A percentile compares a stretch with the other conserved stretches of the same genome.
phyloP scores from a whole-genome alignment of 2,113 vertebrate genomes.

The Dasyprocta punctata region DNA sequence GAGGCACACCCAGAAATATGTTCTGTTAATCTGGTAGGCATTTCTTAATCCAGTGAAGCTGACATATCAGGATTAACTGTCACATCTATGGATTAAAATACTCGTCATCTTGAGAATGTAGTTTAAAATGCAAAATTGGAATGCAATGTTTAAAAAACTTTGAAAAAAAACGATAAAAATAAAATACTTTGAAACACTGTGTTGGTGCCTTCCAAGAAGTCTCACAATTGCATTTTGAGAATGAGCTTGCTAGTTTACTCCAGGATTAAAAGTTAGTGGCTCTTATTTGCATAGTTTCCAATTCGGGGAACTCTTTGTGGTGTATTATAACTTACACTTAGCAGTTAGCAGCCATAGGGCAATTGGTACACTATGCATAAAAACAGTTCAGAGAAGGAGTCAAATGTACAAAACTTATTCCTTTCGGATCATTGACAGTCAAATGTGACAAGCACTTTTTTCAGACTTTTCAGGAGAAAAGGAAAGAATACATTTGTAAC shows the following conservation, averaged over 20 bases:
- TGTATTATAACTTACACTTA: not conserved
- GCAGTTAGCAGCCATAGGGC: not conserved
- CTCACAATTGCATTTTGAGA: not conserved
- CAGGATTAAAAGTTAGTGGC: not conserved
- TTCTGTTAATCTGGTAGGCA: not conserved
- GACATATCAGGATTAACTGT: not conserved
- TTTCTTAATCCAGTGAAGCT: not conserved
- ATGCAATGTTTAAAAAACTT: not conserved
- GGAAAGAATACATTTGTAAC: not conserved
- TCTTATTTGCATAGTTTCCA: not conserved
- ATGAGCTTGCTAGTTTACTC: not conserved
- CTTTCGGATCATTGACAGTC: not conserved
- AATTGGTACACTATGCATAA: not conserved
- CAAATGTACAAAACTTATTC: not conserved
- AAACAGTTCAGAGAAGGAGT: not conserved
- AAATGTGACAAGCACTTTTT: constrained; percentile 13
- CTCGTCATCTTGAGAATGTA: not conserved
- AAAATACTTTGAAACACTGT: constrained; percentile 32
- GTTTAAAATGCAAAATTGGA: constrained; percentile 35
- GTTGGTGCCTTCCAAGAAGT: not conserved
- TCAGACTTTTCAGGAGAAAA: not conserved
- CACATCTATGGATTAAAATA: not conserved
- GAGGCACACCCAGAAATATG: not conserved
- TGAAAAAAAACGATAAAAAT: not conserved
- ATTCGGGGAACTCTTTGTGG: not conserved